Evolutionary conservation across 2,888 invertebrate species (phyloP).

Genomic region (Cephus nigrinus): DNA sequence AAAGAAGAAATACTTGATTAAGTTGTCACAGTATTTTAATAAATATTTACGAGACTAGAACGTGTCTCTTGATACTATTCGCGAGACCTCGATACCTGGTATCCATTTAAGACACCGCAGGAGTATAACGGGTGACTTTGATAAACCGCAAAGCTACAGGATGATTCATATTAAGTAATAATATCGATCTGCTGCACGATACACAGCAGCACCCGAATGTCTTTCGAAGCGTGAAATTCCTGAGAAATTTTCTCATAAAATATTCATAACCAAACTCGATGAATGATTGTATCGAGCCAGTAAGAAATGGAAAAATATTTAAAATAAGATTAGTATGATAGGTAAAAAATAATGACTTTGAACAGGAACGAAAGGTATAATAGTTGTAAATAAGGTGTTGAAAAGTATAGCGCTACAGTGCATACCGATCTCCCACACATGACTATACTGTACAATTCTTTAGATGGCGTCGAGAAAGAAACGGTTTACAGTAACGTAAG

Average conservation of each 20-base stretch:
- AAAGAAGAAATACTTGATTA: neutral
- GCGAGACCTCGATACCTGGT: neutral
- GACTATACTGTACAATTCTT: neutral
- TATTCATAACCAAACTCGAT: neutral
- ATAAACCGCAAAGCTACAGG: neutral
- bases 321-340: neutral
- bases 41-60: too few relatives aligned
- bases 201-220: neutral
- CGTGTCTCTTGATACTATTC: neutral
- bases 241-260: neutral
- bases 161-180: neutral
- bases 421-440: neutral
- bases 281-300: neutral
- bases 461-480: neutral
- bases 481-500: neutral
- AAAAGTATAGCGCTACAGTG: neutral
- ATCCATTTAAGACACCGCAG: neutral
- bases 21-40: neutral
- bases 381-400: neutral
- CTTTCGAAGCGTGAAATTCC: neutral
- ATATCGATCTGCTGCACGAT: neutral
- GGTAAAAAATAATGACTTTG: neutral
- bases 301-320: neutral
- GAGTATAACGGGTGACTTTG: neutral
- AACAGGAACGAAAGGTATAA: neutral